Base-by-base conservation (phyloP, 2,113 vertebrate genomes). In the Boleophthalmus pectinirostris region DNA sequence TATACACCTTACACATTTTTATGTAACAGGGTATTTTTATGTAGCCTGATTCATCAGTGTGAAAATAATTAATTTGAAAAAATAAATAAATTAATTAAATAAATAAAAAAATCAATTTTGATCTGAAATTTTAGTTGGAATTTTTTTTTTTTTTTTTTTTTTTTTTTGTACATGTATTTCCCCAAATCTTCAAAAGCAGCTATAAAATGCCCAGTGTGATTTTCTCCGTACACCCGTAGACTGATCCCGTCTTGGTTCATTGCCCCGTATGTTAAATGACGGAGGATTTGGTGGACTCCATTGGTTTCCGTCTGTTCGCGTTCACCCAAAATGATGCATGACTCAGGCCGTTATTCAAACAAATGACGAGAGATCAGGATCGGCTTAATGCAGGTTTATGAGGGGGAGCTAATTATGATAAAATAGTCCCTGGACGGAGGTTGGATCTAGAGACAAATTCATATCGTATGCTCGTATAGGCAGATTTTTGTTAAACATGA, bases 301-400 rank as follows among this genome's bases (percentile, higher is more conserved):
- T 24, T 60, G 57, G 57, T 60, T 60, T 29, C 57, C 23, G 24
- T 60, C 57, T 60, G 57, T 60, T 60, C 57, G 13, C 14, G 21
- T 25, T 60, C 24, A 15, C 14, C 57, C 23, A 24, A 60, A 60
- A 60, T 24, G 24, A 60, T 25, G 57, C 57, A 60, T 29, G 23
- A 60, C 24, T 25, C 13, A 15, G 57, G 13, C 24, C 57, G 57
- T 60, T 60, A 60, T 25, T 60, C 12, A 60, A 15, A 15, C 14
- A 15, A 60, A 60, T 60, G 23, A 60, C 16, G 57, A 60, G 21
- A 16, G 3, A 25, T 60, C 14, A 25, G 14, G 57, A 15, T 6
- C 12, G 14, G 57, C 57, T 60, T 60, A 60, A 60, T 60, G 57
- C 13, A 24, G 5, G 10, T 60, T 60, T 60, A 25, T 15, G 24